These are phyloP conservation scores for Agonum fuliginosum DNA, from an alignment of 2,888 invertebrate species.

Conservation along the genomic window DNA sequence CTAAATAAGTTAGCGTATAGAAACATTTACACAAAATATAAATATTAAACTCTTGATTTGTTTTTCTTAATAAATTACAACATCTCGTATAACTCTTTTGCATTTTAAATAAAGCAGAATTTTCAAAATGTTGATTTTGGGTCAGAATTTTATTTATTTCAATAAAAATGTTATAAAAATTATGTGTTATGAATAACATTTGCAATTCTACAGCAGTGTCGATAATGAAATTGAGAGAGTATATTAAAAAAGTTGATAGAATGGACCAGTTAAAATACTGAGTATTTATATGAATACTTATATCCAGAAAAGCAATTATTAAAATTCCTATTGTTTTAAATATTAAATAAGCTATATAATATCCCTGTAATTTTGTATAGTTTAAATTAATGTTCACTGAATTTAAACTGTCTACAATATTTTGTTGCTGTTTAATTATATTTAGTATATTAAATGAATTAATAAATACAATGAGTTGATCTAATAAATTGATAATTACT, in stretches of 20 bases:
- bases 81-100: not conserved
- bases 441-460: not conserved
- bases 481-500: no score
- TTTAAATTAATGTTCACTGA: not conserved
- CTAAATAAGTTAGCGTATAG: not conserved
- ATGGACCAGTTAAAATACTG: no score
- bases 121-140: not conserved
- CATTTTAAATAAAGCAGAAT: not conserved
- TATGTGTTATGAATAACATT: not conserved
- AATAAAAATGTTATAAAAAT: not conserved
- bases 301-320: no score
- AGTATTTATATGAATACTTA: no score
- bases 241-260: not conserved
- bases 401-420: not conserved
- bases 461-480: not conserved
- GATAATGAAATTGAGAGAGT: not conserved
- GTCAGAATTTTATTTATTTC: not conserved
- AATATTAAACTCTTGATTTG: not conserved
- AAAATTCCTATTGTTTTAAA: not conserved
- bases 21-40: slow-evolving; percentile 13
- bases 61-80: slow-evolving; percentile 16
- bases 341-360: not conserved
- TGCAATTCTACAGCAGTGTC: not conserved
- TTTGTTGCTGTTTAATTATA: not conserved
- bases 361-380: not conserved